A percentile compares a stretch with the other conserved stretches of the same genome.
phyloP scores from a whole-genome alignment of 2,113 vertebrate species.

The Psittacara wagleri region DNA sequence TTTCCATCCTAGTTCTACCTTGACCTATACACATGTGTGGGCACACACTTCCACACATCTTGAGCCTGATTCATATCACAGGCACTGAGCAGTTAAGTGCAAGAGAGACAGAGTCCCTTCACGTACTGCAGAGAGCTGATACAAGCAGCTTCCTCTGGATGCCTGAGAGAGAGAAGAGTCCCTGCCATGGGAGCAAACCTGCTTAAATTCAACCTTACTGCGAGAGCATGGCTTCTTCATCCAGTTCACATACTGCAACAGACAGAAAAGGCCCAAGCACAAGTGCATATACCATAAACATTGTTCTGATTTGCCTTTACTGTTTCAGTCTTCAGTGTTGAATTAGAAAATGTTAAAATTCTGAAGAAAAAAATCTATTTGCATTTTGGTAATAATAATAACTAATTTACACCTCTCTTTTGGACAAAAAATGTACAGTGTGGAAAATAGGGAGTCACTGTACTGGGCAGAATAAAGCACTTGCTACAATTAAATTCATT shows the following conservation, averaged over 20 bases:
- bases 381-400: background rate
- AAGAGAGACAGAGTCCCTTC: background rate
- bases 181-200: background rate
- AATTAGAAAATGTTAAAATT: background rate
- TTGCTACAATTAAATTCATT: slow-evolving; percentile 7
- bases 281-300: background rate
- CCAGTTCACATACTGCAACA: background rate
- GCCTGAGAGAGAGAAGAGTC: background rate
- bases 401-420: background rate
- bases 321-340: background rate
- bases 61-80: background rate
- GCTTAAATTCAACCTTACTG: background rate
- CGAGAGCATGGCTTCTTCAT: background rate
- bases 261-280: background rate
- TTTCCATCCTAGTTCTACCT: background rate
- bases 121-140: background rate
- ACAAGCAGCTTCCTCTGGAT: background rate
- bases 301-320: background rate
- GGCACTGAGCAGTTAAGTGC: background rate
- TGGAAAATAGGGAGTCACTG: background rate
- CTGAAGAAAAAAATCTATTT: background rate
- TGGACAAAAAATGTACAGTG: background rate
- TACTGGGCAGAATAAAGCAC: background rate
- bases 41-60: background rate
- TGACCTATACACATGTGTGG: background rate